Conservation (phyloP, 2,797 vertebrate genomes). For the Chromobotia macracanthus region DNA sequence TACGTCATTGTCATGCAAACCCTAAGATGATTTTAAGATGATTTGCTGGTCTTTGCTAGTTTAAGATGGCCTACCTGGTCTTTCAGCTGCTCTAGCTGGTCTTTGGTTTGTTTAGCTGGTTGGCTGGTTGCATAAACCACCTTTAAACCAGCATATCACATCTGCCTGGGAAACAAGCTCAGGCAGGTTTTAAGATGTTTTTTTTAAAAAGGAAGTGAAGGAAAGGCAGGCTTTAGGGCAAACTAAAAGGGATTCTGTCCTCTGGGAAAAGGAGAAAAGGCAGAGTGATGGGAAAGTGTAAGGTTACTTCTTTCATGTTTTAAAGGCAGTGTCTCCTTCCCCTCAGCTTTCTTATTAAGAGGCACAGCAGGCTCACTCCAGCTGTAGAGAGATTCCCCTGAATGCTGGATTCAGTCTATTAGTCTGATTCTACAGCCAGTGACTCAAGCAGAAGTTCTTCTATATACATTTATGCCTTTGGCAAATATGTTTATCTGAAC, state of each 20-base stretch:
- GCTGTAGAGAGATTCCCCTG: conserved; percentile 30
- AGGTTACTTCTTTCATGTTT: conserved; percentile 59
- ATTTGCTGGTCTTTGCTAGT: background rate
- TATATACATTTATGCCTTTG: background rate
- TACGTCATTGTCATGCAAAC: too few species aligned
- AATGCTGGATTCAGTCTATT: conserved; percentile 27
- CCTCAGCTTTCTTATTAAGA: conserved; percentile 35
- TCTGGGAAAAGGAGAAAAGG: conserved; percentile 8
- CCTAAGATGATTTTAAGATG: background rate
- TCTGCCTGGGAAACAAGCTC: background rate
- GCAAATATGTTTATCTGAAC: background rate
- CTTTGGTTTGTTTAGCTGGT: background rate
- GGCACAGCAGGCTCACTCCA: conserved; percentile 25
- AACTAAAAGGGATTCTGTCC: conserved; percentile 32
- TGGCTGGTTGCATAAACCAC: background rate
- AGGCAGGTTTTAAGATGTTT: background rate
- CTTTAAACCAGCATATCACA: background rate
- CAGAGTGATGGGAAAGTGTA: conserved; percentile 33
- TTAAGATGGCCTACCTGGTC: background rate
- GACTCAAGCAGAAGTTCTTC: background rate
- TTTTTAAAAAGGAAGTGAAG: background rate
- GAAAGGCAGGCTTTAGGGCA: conserved; percentile 38
- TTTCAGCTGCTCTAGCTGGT: background rate
- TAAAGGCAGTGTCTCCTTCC: conserved; percentile 49
- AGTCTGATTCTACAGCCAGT: background rate